Base-by-base conservation (phyloP, 1,140 invertebrate genomes). In the Nixonia krombeini region DNA sequence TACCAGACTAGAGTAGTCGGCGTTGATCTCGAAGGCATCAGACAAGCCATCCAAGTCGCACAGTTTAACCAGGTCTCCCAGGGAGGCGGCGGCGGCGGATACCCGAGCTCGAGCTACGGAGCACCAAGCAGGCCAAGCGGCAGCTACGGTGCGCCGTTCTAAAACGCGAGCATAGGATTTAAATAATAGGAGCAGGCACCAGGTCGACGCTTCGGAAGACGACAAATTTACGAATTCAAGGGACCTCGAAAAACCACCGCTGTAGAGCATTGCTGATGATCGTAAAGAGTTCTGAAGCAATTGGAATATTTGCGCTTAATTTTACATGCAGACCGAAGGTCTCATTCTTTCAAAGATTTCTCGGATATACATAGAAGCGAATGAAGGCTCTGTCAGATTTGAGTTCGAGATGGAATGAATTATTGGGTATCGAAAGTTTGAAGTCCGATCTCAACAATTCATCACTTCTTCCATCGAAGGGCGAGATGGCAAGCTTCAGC, bases 11-110 rank as follows among this genome's bases (percentile, higher is more conserved):
- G 90, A 47, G 91, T 92, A 18, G 90, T 92, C 44, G 92, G 91
- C 46, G 89, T 92, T 80, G 89, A 91, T 80, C 88, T 93, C 42
- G 92, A 92, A 67, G 90, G 90, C 37, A 89, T 92, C 79, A 90
- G 91, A 74, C 91, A 91, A 65, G 91, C 90, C 61, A 91, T 92
- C 81, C 91, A 92, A 72, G 90, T 92, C 37, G 91, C 91, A 12
- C 90, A 92, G 73, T 92, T 89, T 86, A 86, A 90, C 73, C 90
- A 89, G 67, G 57, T 80, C 41, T 78, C 41, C 47, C 70, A 74
- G 3, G 0, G 52, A 4, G 65, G 87, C 61, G 74, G 79, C 47
- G 81, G 82, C 45, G 84, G 85, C 35, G 87, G 89, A 9, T 89
- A 88, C 76, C 87, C 88, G 8, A 87, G 87, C 37, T 63, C 68